Base-by-base conservation (phyloP, 2,888 invertebrate species). In the Ephialtes manifestator region DNA sequence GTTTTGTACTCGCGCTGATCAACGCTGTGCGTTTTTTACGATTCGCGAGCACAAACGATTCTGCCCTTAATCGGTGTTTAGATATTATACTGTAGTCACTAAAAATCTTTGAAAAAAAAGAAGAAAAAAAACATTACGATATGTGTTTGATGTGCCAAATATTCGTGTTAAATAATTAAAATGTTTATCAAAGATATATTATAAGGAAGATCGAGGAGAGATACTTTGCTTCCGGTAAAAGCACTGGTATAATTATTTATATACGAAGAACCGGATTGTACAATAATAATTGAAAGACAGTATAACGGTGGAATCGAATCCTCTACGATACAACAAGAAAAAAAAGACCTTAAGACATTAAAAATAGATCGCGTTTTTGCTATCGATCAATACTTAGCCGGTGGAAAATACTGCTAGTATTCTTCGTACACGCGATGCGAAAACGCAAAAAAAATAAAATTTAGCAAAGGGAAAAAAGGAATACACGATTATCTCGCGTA, bases 71-170 rank as follows among this genome's bases (percentile, higher is more conserved):
- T 83, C 28, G 67, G 53, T 82, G 82, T 82, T 85, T 82, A 65
- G 65, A 76, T 53, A 79, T 70, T 65, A 51, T 75, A 71, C 51
- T 46, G 48, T 83, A 80, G 67, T 72, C 51, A 67, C 46, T 71
- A 67, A 20, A 51, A 71, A 67, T 24, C 65, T 63, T 18, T 11
- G 68, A 55, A 4, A 51, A 71, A 71, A 43, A 67, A 58, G 60
- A 53, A 83, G 77, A 76, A 81, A 76, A 81, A 53, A n/a, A 28
- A 35, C 55, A 82, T 76, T 80, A 87, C 80, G 75, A 87, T 89
- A 83, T 65, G 88, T 93, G 93, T 93, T 92, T 90, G 88, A 92
- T 94, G 93, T 93, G 93, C 93, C 93, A 93, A 93, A 93, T 92
- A 92, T 89, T 91, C 91, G 88, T 92, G 92, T 93, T 93, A 92